phyloP scores from a whole-genome alignment of 1,140 invertebrate species.

The Pseudachorutes palmiensis region DNA sequence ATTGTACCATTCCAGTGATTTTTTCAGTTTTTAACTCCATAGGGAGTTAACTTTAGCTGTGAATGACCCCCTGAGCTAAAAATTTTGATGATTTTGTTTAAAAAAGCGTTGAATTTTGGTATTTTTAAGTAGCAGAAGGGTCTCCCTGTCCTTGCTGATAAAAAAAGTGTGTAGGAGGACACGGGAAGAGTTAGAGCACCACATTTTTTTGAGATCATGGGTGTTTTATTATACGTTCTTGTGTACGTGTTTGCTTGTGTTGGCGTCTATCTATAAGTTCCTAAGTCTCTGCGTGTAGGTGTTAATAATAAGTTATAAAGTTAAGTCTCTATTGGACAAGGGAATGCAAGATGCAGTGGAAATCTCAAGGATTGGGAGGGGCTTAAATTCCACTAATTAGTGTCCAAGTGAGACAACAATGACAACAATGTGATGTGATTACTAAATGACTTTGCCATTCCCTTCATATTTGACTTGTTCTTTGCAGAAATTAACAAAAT shows the following conservation, averaged over 20 bases:
- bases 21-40: not conserved
- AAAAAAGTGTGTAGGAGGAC: conserved; percentile 13
- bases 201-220: not conserved
- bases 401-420: not conserved
- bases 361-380: too few species aligned
- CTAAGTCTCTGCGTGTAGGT: not conserved
- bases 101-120: not conserved
- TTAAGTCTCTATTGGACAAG: too few species aligned
- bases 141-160: not conserved
- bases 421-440: not conserved
- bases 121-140: conserved; percentile 9
- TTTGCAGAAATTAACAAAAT: conserved; percentile 98
- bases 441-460: too few species aligned
- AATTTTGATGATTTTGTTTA: not conserved
- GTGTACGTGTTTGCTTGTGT: not conserved
- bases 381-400: not conserved
- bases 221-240: not conserved
- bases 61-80: not conserved
- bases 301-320: not conserved
- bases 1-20: not conserved
- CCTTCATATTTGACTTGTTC: conserved; percentile 43
- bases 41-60: not conserved
- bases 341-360: not conserved
- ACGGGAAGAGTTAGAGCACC: too few species aligned
- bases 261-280: not conserved